Conservation (phyloP, 2,113 vertebrate species). For the Microcebus tavaratra region DNA sequence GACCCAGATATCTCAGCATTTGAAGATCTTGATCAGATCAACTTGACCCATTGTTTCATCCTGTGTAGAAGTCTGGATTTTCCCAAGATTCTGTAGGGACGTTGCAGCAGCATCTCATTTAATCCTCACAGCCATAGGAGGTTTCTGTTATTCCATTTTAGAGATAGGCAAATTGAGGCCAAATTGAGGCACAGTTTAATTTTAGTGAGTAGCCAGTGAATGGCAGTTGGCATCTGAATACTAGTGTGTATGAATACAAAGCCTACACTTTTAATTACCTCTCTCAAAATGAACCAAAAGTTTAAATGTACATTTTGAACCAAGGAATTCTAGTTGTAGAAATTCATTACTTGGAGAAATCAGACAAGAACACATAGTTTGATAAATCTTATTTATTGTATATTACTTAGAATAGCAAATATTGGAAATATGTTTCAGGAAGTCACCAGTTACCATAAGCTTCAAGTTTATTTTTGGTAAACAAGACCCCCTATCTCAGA, state of each 20-base stretch:
- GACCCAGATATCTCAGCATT: background rate
- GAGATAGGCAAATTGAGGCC: background rate
- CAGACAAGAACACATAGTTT: background rate
- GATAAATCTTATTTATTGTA: background rate
- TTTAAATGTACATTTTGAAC: background rate
- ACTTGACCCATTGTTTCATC: background rate
- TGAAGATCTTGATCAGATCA: background rate
- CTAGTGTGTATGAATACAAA: background rate
- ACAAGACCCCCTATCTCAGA: background rate
- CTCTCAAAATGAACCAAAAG: background rate
- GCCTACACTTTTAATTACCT: background rate
- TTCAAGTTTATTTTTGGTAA: background rate
- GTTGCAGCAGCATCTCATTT: background rate
- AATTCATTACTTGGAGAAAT: constrained; percentile 12
- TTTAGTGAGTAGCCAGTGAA: background rate
- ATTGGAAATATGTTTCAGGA: background rate
- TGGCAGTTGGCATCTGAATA: background rate
- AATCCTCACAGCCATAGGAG: background rate
- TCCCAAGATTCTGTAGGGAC: background rate
- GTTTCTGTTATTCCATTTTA: constrained; percentile 9
- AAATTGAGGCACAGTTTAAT: background rate
- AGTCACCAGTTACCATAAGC: background rate
- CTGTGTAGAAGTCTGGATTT: background rate
- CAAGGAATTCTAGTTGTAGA: background rate
- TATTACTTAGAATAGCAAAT: background rate